These are phyloP conservation scores for Sorex fumeus DNA, from an alignment of 2,113 vertebrate genomes.

Conservation along the genomic window DNA sequence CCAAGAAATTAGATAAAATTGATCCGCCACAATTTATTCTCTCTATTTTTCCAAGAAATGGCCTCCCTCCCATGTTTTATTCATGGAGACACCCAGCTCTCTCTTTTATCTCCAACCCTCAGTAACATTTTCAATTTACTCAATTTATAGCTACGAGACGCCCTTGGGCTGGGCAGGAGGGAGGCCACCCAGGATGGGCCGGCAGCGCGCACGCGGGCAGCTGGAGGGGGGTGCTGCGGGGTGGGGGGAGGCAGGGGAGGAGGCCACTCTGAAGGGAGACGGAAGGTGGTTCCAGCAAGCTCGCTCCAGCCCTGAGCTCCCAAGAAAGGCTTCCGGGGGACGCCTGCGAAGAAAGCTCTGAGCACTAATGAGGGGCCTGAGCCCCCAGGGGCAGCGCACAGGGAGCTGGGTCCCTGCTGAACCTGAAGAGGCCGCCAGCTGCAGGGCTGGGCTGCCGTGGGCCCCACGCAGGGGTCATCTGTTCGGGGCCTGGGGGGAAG, in stretches of 20 bases:
- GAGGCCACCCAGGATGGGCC: conserved; percentile 77
- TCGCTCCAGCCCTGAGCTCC: conserved; percentile 12
- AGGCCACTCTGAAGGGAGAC: conserved; percentile 43
- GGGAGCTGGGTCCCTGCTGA: conserved; percentile 39
- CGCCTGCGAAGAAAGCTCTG: neutral
- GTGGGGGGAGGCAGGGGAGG: neutral
- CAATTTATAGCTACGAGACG: conserved; percentile 74
- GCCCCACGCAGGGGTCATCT: conserved; percentile 13
- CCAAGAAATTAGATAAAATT: conserved; percentile 89
- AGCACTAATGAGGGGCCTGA: conserved; percentile 51
- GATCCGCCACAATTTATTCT: conserved; percentile 86
- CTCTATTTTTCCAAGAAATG: conserved; percentile 82
- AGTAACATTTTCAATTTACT: conserved; percentile 82
- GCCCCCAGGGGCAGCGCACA: neutral
- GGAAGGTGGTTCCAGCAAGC: conserved; percentile 59
- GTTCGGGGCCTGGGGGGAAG: neutral
- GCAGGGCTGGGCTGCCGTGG: neutral
- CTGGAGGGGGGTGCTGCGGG: neutral
- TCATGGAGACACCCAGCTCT: conserved; percentile 69
- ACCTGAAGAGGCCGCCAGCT: conserved; percentile 35
- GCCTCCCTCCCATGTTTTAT: conserved; percentile 79
- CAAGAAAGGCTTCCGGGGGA: conserved; percentile 57
- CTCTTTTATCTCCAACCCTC: conserved; percentile 78
- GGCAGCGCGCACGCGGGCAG: neutral
- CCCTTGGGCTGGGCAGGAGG: conserved; percentile 68